These are phyloP conservation scores for Oreochromis spilurus DNA, from an alignment of 2,113 vertebrate genomes.

Conservation along the genomic window DNA sequence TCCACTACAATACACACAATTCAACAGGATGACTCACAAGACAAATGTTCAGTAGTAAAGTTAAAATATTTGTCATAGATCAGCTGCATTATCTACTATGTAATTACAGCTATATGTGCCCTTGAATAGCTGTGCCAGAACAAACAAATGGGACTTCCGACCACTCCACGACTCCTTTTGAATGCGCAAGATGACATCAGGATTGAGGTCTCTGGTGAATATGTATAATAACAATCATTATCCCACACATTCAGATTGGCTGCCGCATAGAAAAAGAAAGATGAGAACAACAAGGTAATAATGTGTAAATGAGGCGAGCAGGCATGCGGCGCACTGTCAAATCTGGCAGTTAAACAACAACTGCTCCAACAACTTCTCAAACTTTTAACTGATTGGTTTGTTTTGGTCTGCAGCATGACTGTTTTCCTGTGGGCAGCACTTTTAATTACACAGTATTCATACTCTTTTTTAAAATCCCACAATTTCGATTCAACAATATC, in stretches of 20 bases:
- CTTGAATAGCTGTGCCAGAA: background rate
- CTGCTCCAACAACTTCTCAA: background rate
- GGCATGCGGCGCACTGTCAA: background rate
- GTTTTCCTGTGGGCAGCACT: background rate
- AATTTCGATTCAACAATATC: background rate
- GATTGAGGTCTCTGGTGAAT: background rate
- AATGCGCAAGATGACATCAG: background rate
- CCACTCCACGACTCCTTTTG: background rate
- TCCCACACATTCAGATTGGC: background rate
- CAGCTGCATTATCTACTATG: background rate
- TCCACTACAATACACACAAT: background rate
- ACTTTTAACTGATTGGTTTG: slow-evolving; percentile 7
- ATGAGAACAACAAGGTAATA: background rate
- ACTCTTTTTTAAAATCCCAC: background rate
- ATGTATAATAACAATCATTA: slow-evolving; percentile 9
- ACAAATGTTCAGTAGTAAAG: background rate
- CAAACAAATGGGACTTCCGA: background rate
- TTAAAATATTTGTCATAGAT: background rate
- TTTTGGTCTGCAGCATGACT: background rate
- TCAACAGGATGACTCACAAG: background rate
- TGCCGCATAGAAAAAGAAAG: background rate
- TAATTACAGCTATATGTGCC: background rate
- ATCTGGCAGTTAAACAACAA: background rate
- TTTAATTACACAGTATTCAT: slow-evolving; percentile 1
- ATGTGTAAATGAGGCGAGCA: background rate